Evolutionary conservation across 1,140 invertebrate species (phyloP), one percentile per base, ranked within the genome.

Genomic region (Penaeus japonicus): DNA sequence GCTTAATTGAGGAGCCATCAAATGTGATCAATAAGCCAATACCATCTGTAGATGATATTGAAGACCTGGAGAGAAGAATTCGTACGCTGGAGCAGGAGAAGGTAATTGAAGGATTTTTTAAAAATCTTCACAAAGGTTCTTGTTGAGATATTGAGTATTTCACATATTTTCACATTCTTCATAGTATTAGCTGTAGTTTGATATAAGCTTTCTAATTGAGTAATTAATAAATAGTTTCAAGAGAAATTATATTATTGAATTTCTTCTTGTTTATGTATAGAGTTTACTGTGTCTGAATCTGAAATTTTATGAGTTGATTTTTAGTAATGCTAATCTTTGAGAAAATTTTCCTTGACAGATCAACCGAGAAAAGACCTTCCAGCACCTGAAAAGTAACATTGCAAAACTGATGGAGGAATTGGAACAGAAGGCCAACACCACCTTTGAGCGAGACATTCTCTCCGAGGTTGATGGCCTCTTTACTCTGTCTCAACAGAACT

Each of bases 321-420:
- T 39, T 39, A 7, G 7, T 4, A 7, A 7, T 39, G 35, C 35
- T 39, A 39, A 39, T 39, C 7, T 39, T 39, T 2, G 35, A 7
- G 35, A 7, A 39, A 4, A 39, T 39, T 39, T 39, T 70, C 20
- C 15, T 70, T 78, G 17, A 35, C 86, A 88, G 86, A 24, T 83
- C 2, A 83, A 88, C 59, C 80, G 89, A 27, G 54, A 75, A 30
- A 85, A 86, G 55, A 85, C 39, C 18, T 89, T 89, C 39, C 59
- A 53, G 15, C 65, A 32, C 22, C 78, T 81, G 22, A 85, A 85
- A 30, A 10, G 24, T 53, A 75, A 55, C 24, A 35, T 89, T 27
- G 53, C 20, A 3, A 57, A 18, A 27, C 59, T 85, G 65, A n/a
- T 83, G 30, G 65, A 82, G 27, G 78, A 80, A 15, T 32, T 89